Conservation (phyloP, 2,888 invertebrate species). For the Hirtodrosophila histrioides region DNA sequence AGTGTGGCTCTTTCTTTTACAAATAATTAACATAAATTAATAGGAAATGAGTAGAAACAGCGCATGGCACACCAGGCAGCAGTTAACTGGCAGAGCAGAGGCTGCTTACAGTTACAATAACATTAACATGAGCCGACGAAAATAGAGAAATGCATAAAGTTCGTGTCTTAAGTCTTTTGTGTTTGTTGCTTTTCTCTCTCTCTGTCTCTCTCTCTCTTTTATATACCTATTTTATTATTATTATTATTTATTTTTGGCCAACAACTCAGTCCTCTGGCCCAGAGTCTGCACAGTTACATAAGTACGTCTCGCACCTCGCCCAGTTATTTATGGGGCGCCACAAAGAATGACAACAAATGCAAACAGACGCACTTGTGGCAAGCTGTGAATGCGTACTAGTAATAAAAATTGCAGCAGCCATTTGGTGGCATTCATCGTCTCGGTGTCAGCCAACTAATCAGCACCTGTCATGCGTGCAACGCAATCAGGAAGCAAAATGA, state of each 20-base stretch:
- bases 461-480: constrained; percentile 72
- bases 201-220: background rate
- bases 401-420: constrained; percentile 30
- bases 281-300: constrained; percentile 39
- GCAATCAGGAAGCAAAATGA: constrained; percentile 72
- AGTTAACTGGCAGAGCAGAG: constrained; percentile 17
- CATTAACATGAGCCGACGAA: constrained; percentile 41
- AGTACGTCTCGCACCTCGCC: constrained; percentile 17
- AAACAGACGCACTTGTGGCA: constrained; percentile 35
- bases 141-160: constrained; percentile 46
- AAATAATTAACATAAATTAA: constrained; percentile 77
- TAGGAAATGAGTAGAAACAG: constrained; percentile 70
- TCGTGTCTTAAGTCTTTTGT: constrained; percentile 70
- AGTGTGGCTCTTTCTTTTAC: constrained; percentile 67
- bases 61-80: constrained; percentile 31
- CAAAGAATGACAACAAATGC: constrained; percentile 47
- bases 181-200: constrained; percentile 3
- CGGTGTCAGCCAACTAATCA: constrained; percentile 67
- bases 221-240: constrained; percentile 5
- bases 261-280: constrained; percentile 15
- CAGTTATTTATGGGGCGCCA: constrained; percentile 62
- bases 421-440: constrained; percentile 48
- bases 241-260: constrained; percentile 6
- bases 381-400: constrained; percentile 18
- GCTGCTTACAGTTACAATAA: constrained; percentile 60